Percentiles rank a stretch among this genome's conserved stretches.
These are phyloP conservation scores for Larimichthys polyactis DNA, from an alignment of 2,113 vertebrate genomes.

Conservation along the genomic window DNA sequence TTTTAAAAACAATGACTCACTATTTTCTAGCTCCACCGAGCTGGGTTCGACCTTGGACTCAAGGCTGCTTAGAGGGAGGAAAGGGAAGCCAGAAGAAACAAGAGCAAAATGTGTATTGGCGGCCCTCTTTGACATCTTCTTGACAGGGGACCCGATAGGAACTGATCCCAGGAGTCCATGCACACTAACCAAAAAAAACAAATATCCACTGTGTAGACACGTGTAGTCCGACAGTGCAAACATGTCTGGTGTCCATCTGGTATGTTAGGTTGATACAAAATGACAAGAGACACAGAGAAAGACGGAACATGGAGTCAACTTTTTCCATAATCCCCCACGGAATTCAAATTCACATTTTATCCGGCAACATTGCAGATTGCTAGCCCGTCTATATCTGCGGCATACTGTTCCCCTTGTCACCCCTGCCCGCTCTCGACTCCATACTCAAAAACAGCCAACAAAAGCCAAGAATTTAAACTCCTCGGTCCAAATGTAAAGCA, in stretches of 20 bases:
- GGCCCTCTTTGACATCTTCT: neutral
- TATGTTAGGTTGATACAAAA: neutral
- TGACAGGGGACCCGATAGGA: conserved; percentile 8
- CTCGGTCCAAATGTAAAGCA: conserved; percentile 18
- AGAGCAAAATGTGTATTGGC: neutral
- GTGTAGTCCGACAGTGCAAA: neutral
- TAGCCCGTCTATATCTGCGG: neutral
- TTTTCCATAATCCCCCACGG: neutral
- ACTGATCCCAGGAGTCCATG: neutral
- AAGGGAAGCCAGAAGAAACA: neutral
- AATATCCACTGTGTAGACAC: neutral
- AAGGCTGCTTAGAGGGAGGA: neutral
- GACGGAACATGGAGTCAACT: neutral
- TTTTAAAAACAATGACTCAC: conserved; percentile 69
- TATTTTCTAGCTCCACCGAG: conserved; percentile 26
- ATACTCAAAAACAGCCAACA: conserved; percentile 26
- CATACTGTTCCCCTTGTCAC: neutral
- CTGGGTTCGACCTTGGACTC: conserved; percentile 46
- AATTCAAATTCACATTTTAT: neutral
- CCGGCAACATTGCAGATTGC: neutral
- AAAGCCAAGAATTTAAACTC: conserved; percentile 28
- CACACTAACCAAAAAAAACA: neutral
- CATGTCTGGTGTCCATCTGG: neutral
- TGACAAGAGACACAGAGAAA: neutral
- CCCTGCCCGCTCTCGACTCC: neutral